These are phyloP conservation scores for Myocastor coypus DNA, from an alignment of 2,113 vertebrate genomes.

Conservation along the genomic window DNA sequence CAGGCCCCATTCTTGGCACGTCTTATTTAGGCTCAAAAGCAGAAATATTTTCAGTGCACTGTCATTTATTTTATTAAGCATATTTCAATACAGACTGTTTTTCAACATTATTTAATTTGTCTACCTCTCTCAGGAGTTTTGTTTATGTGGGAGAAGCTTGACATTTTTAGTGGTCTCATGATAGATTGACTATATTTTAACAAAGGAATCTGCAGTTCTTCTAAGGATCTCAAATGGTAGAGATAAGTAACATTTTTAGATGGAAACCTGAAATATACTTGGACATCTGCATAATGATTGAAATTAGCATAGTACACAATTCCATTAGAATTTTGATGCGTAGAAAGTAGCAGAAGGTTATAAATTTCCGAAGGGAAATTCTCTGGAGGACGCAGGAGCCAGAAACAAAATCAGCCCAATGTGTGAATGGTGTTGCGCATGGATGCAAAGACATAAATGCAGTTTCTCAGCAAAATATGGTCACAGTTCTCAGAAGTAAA, in stretches of 20 bases:
- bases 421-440: not conserved
- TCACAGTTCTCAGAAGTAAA: not conserved
- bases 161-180: not conserved
- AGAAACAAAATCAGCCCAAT: slow-evolving; percentile 22
- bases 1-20: not conserved
- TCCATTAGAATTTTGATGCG: slow-evolving; percentile 56
- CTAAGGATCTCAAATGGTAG: slow-evolving; percentile 56
- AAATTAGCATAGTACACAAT: slow-evolving; percentile 59
- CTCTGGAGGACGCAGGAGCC: not conserved
- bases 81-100: slow-evolving; percentile 28
- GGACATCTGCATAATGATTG: slow-evolving; percentile 63
- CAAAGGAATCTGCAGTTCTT: slow-evolving; percentile 22
- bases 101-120: not conserved
- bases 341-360: slow-evolving; percentile 39
- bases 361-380: slow-evolving; percentile 59
- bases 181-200: slow-evolving; percentile 62
- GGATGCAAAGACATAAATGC: not conserved
- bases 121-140: not conserved
- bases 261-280: slow-evolving; percentile 63
- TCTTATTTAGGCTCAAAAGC: not conserved
- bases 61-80: not conserved
- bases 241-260: slow-evolving; percentile 65
- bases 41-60: slow-evolving; percentile 35
- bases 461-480: not conserved
- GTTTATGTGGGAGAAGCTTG: not conserved